Base-by-base conservation (phyloP, 2,797 vertebrate species). In the Acanthis flammea region DNA sequence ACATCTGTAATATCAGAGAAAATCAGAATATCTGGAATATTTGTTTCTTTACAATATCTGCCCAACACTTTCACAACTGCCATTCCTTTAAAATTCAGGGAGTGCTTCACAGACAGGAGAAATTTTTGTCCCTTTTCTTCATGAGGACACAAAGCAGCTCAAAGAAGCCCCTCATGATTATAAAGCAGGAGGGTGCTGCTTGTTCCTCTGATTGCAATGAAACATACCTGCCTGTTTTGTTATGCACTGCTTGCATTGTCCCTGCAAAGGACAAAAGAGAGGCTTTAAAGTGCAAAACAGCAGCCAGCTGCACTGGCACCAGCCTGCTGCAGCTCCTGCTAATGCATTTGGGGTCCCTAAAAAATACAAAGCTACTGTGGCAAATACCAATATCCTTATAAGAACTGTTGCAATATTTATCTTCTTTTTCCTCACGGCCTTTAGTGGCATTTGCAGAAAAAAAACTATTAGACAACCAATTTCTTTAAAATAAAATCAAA, bases 91-190 rank as follows among this genome's bases (percentile, higher is more conserved):
- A 73, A 72, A 75, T 60, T 41, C 48, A 45, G 13, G 12, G 9
- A 19, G 21, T 0, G 0, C 7, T 33, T 75, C 19, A 50, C 3
- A 23, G 19, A 25, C 4, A 51, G 47, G 31, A 48, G 14, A 71
- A 25, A 5, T 9, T 84, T 67, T 25, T 23, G 35, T 0, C 3
- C 16, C 6, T 24, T 80, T 68, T 67, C 37, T 65, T 74, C 37
- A n/a, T n/a, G 18, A 50, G 73, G 41, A 30, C 0, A 0, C 10
- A 25, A 22, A 74, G 39, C 3, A 16, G 10, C 7, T 47, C 45
- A 44, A 58, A 50, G 9, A 5, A 47, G 31, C 2, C 5, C 3
- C 8, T 81, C 10, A 39, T 2, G 3, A 70, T 35, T 33, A 60
- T 2, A 10, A 85, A 51, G 16, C 13, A 55, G 23, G 7, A 55